A percentile compares a stretch with the other conserved stretches of the same genome.
Evolutionary conservation across 2,113 vertebrate genomes (phyloP).

Genomic region (Globicephala melas): DNA sequence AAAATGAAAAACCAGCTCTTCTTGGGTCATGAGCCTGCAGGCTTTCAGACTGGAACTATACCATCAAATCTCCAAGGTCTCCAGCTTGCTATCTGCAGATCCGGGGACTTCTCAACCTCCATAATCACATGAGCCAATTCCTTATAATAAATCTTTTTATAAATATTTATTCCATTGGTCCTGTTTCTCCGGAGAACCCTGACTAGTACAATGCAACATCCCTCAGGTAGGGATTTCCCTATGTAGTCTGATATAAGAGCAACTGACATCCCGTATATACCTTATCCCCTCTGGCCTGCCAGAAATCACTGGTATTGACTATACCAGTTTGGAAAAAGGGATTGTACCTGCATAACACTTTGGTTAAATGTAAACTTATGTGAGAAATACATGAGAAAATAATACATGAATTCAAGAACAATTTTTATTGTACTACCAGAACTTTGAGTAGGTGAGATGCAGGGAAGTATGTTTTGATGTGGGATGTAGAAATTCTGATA

Average conservation of each 20-base stretch:
- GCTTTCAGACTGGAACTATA: background rate
- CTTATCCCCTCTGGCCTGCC: background rate
- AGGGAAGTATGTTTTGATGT: background rate
- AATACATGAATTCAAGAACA: background rate
- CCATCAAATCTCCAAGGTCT: background rate
- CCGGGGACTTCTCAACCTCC: background rate
- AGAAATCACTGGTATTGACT: background rate
- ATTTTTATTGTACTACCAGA: background rate
- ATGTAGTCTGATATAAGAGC: background rate
- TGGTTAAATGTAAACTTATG: background rate
- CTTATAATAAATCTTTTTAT: background rate
- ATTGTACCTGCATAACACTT: background rate
- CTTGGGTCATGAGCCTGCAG: background rate
- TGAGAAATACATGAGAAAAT: background rate
- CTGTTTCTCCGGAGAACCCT: background rate
- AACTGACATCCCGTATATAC: background rate
- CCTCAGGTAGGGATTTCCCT: background rate
- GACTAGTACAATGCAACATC: background rate
- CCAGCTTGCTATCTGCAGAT: background rate
- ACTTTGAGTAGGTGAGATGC: background rate
- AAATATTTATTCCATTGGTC: background rate
- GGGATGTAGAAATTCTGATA: background rate
- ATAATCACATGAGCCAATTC: background rate
- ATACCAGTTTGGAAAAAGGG: background rate
- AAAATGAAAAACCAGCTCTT: background rate